Conservation (phyloP, 1,140 invertebrate species). For the Zaprionus vittiger region DNA sequence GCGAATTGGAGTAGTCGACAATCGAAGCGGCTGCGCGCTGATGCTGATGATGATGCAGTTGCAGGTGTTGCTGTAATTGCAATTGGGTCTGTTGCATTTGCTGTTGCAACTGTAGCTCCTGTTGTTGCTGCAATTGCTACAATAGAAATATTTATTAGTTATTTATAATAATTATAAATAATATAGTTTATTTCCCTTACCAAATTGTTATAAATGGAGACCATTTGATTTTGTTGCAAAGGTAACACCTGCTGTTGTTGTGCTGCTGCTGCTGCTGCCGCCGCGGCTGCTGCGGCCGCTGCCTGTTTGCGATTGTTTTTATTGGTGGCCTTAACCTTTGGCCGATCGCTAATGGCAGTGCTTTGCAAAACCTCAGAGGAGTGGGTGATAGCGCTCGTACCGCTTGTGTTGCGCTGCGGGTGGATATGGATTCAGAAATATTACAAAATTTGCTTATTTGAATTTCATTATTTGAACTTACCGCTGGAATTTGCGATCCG, state of each 20-base stretch:
- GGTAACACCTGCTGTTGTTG: slow-evolving; percentile 53
- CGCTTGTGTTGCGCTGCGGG: slow-evolving; percentile 53
- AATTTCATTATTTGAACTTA: slow-evolving; percentile 22
- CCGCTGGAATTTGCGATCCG: slow-evolving; percentile 49
- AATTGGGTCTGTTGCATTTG: slow-evolving; percentile 63
- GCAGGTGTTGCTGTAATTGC: slow-evolving; percentile 64
- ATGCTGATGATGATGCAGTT: slow-evolving; percentile 62
- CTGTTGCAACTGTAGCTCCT: slow-evolving; percentile 47
- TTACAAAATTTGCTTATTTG: background rate
- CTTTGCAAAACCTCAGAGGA: slow-evolving; percentile 86
- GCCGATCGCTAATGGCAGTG: slow-evolving; percentile 91
- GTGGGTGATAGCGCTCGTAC: slow-evolving; percentile 78
- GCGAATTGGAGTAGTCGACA: slow-evolving; percentile 71
- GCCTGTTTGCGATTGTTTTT: slow-evolving; percentile 90
- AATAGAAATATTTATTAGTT: background rate
- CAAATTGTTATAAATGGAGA: slow-evolving; percentile 82
- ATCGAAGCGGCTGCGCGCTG: slow-evolving; percentile 39
- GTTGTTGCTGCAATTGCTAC: slow-evolving; percentile 77
- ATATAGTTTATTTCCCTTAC: slow-evolving; percentile 43
- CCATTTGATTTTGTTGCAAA: slow-evolving; percentile 80
- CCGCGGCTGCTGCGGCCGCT: slow-evolving; percentile 57
- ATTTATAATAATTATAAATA: background rate
- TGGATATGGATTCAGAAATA: background rate
- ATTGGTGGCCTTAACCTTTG: slow-evolving; percentile 91
- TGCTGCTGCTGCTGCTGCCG: slow-evolving; percentile 59